Conservation (phyloP, 1,140 invertebrate genomes). For the Bombus balteatus region DNA sequence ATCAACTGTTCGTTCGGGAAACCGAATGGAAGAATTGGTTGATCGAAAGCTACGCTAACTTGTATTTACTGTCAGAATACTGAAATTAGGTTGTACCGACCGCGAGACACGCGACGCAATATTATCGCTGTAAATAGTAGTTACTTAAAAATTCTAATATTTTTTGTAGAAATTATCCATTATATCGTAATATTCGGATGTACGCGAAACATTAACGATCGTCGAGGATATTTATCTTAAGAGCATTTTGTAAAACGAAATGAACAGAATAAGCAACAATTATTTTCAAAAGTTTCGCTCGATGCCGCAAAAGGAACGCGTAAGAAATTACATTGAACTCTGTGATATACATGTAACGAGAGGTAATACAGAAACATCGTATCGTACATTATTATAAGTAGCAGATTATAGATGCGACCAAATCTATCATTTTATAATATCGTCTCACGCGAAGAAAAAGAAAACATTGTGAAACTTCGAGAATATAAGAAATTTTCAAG, state of each 20-base stretch:
- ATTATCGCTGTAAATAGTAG: slow-evolving; percentile 59
- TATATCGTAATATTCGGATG: slow-evolving; percentile 45
- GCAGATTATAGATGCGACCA: slow-evolving; percentile 62
- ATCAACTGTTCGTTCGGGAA: not conserved
- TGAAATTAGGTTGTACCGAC: slow-evolving; percentile 16
- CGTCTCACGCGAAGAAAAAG: slow-evolving; percentile 23
- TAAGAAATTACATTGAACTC: slow-evolving; percentile 69
- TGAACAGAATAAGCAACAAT: slow-evolving; percentile 52
- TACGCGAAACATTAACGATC: slow-evolving; percentile 34
- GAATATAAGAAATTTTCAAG: not conserved
- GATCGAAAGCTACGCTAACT: not conserved
- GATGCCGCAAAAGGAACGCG: slow-evolving; percentile 39
- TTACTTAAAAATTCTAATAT: slow-evolving; percentile 69
- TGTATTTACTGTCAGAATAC: slow-evolving; percentile 19
- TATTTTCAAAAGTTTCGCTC: slow-evolving; percentile 67
- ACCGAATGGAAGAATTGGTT: not conserved
- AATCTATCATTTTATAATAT: slow-evolving; percentile 66
- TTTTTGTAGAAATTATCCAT: slow-evolving; percentile 65
- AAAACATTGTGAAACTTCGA: not conserved
- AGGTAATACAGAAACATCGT: slow-evolving; percentile 54
- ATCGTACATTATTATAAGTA: slow-evolving; percentile 53
- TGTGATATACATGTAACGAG: slow-evolving; percentile 72
- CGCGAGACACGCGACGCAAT: not conserved
- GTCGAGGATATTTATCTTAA: slow-evolving; percentile 61
- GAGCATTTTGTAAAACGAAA: slow-evolving; percentile 61